Conservation (phyloP, 37 sponge, comb jelly and placozoan species). For the Lycopodina hypogea region DNA sequence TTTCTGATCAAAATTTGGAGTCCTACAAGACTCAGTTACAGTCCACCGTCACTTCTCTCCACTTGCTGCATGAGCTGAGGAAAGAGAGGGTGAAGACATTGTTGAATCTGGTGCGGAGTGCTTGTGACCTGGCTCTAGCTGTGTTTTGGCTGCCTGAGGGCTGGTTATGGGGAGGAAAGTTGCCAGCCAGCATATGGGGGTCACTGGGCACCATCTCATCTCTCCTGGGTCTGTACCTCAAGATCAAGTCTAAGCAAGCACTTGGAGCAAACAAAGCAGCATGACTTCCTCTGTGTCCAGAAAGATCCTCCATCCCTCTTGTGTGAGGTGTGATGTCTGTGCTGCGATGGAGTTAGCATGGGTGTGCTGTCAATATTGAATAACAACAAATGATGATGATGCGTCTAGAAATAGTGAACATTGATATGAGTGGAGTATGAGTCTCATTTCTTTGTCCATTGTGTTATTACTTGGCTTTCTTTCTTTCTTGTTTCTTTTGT, state of each 20-base stretch:
- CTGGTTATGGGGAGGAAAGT: conserved; percentile 28
- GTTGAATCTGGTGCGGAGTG: conserved; percentile 3
- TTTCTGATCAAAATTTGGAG: too few species aligned
- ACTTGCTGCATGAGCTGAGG: not conserved
- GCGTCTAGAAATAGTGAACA: too few species aligned
- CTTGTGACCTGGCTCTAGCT: conserved; percentile 46
- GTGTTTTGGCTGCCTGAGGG: conserved; percentile 39
- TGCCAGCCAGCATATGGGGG: conserved; percentile 23
- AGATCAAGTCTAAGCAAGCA: not conserved
- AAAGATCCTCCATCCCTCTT: too few species aligned
- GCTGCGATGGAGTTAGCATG: too few species aligned
- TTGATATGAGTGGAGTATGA: too few species aligned
- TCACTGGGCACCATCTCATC: conserved; percentile 53
- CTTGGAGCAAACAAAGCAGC: not conserved
- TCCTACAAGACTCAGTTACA: not conserved
- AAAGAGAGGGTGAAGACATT: not conserved
- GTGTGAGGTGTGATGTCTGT: not conserved
- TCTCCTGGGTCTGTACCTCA: conserved; percentile 43
- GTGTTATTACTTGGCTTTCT: conserved; percentile 37
- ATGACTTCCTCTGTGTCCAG: not conserved
- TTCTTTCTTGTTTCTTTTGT: conserved; percentile 56
- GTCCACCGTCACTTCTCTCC: not conserved
- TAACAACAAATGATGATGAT: too few species aligned
- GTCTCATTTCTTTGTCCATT: too few species aligned
- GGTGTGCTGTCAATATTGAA: too few species aligned